A percentile compares a stretch with the other conserved stretches of the same genome.
These are phyloP conservation scores for Aramus guarauna DNA, from an alignment of 2,113 vertebrate species.

Conservation along the genomic window DNA sequence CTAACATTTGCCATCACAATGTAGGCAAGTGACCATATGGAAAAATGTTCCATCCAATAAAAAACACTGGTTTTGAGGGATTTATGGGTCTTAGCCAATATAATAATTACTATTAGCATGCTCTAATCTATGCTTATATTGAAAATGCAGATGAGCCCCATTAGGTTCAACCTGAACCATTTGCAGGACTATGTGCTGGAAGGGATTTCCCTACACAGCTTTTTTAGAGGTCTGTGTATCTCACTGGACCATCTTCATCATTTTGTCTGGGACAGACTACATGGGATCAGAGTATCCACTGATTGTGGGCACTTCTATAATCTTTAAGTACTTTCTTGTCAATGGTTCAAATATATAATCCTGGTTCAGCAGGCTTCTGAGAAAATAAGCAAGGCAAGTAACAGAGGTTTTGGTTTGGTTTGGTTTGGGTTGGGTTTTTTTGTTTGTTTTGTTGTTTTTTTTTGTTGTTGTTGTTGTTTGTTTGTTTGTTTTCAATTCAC, in stretches of 20 bases:
- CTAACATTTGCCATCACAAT: not conserved
- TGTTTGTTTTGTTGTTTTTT: too few species aligned
- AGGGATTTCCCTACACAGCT: not conserved
- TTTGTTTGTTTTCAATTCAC: not conserved
- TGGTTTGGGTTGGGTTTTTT: too few species aligned
- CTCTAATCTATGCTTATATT: not conserved
- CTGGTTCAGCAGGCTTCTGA: not conserved
- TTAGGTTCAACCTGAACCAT: not conserved
- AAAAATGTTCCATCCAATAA: not conserved
- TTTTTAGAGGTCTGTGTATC: not conserved
- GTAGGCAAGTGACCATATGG: fast-evolving
- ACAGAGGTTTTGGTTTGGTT: not conserved
- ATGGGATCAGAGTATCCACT: not conserved
- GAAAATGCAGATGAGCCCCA: not conserved
- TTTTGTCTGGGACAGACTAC: not conserved
- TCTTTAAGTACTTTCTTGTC: not conserved
- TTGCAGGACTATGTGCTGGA: not conserved
- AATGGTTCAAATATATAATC: not conserved
- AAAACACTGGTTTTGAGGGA: not conserved
- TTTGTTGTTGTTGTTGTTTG: too few species aligned
- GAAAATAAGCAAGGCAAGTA: not conserved
- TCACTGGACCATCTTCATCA: not conserved
- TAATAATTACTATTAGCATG: not conserved
- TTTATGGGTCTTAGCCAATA: not conserved
- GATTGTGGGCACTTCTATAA: not conserved